Conservation (phyloP, 2,888 invertebrate genomes). For the Cosmopolites sordidus region DNA sequence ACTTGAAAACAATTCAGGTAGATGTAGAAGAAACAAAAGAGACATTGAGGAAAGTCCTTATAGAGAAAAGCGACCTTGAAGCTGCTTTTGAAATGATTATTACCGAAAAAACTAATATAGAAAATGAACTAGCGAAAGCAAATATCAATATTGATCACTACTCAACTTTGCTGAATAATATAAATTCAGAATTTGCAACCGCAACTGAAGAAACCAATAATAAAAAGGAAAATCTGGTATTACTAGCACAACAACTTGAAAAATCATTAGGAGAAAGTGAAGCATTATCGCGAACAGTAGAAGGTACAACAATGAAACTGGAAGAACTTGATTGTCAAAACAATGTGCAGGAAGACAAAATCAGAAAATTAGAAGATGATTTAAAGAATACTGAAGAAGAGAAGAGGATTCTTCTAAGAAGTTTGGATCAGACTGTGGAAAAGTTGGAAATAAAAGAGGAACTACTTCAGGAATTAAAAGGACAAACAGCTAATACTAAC, state of each 20-base stretch:
- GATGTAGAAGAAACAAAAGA: not conserved
- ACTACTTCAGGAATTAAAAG: not conserved
- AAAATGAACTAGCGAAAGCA: no score
- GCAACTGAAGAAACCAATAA: no score
- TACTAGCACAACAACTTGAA: constrained; percentile 3
- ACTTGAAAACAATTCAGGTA: not conserved
- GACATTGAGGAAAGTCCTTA: not conserved
- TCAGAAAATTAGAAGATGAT: constrained; percentile 2
- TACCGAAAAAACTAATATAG: no score
- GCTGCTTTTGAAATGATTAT: no score
- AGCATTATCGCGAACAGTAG: constrained; percentile 1
- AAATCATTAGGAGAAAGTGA: constrained; percentile 2
- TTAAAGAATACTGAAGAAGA: constrained; percentile 5
- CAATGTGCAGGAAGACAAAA: not conserved
- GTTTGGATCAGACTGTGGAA: constrained; percentile 13
- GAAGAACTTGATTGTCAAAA: constrained; percentile 6
- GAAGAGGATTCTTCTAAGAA: constrained; percentile 7
- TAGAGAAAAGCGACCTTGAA: no score
- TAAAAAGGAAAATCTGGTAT: not conserved
- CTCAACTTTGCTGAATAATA: no score
- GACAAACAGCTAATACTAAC: constrained; percentile 6
- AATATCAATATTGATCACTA: no score
- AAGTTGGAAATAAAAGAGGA: constrained; percentile 5
- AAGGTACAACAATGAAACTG: constrained; percentile 8
- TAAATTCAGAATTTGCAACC: no score